Base-by-base conservation (phyloP, 1,140 invertebrate genomes). In the Nymphalis io region DNA sequence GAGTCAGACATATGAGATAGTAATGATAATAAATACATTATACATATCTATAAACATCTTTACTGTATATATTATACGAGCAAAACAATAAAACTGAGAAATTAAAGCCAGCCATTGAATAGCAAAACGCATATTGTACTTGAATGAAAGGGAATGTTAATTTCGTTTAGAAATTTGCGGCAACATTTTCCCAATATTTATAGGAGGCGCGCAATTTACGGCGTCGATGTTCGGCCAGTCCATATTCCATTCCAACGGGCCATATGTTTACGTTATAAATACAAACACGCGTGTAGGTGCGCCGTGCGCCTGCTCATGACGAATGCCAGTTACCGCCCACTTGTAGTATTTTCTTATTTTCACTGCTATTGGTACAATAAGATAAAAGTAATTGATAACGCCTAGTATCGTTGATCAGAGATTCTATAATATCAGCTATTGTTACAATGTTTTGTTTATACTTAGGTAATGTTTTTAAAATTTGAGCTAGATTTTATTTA, bases 181-280 rank as follows among this genome's bases (percentile, higher is more conserved):
- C 62, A 51, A 65, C 51, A 73, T 63, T 67, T 64, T 63, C 42
- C 68, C 38, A 58, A 70, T 63, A 70, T 70, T 70, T 63, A 63
- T 59, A 57, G 15, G 21, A 21, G 60, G 44, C 42, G 63, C 48
- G 38, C 63, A 68, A 67, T 74, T 74, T 74, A 74, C 68, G 64
- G 59, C 66, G 38, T 44, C 67, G 59, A 68, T 72, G 75, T 65
- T 79, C 67, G 63, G 69, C 60, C 44, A 44, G 68, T 60, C n/a
- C 39, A 44, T 27, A 23, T 42, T 39, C 46, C 63, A 59, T 39
- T 60, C 53, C 70, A 40, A 67, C 74, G 76, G 82, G 84, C 84
- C 83, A 86, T 86, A 84, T 88, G 83, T 85, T 88, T 83, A 81
- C 76, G 79, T 79, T 88, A 83, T 86, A 84, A 85, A 86, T 85